A percentile compares a stretch with the other conserved stretches of the same genome.
Evolutionary conservation across 2,113 vertebrate genomes (phyloP).

Genomic region (Orientallactaga bullata): DNA sequence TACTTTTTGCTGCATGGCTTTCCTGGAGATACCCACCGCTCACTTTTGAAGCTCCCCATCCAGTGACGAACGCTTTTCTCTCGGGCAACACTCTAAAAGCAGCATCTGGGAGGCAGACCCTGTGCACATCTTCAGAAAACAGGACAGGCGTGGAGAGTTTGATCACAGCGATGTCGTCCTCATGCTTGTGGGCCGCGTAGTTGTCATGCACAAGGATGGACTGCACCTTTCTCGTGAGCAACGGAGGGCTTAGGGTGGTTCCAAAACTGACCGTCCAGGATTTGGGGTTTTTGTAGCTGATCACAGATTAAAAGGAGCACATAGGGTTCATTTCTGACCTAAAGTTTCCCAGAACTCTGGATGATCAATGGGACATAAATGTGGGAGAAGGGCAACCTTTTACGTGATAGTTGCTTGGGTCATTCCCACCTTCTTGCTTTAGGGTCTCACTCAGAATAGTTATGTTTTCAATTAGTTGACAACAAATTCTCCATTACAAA

Average conservation of each 20-base stretch:
- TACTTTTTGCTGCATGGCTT: not conserved
- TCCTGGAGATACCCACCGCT: slow-evolving; percentile 85
- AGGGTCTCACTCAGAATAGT: not conserved
- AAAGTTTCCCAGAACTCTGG: slow-evolving; percentile 6
- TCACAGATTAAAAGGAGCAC: slow-evolving; percentile 76
- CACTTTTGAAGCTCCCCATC: slow-evolving; percentile 89
- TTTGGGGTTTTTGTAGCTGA: slow-evolving; percentile 82
- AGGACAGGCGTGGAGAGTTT: slow-evolving; percentile 85
- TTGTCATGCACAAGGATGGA: slow-evolving; percentile 86
- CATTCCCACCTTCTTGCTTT: not conserved
- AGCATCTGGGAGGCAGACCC: slow-evolving; percentile 88
- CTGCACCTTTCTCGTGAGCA: slow-evolving; percentile 84
- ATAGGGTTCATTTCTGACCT: slow-evolving; percentile 53
- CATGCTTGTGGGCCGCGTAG: slow-evolving; percentile 88
- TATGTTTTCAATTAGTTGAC: not conserved
- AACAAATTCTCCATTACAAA: not conserved
- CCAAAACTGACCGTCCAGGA: slow-evolving; percentile 88
- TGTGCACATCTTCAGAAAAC: slow-evolving; percentile 85
- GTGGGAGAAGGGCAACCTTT: not conserved
- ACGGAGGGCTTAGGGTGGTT: slow-evolving; percentile 78
- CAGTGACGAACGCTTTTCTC: slow-evolving; percentile 87
- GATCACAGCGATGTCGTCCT: slow-evolving; percentile 91
- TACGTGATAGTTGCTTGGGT: not conserved
- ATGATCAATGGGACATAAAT: not conserved
- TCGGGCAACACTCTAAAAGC: slow-evolving; percentile 81